These are phyloP conservation scores for Campylomormyrus numenius DNA, from an alignment of 2,113 vertebrate species.

Conservation along the genomic window DNA sequence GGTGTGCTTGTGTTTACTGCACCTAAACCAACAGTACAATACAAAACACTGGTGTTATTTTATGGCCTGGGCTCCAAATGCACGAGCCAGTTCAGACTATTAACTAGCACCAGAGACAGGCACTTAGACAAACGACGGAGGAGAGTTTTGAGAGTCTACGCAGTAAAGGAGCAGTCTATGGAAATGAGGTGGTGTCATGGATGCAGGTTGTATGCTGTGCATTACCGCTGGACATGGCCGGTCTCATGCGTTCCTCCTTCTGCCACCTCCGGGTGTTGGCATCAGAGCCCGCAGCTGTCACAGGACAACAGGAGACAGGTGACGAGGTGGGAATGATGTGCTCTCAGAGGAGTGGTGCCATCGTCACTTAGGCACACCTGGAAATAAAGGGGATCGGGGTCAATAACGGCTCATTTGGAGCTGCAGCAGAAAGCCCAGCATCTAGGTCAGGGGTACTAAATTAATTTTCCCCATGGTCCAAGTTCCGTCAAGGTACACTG, in stretches of 20 bases:
- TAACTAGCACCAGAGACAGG: not conserved
- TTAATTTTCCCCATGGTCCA: not conserved
- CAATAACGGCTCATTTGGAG: not conserved
- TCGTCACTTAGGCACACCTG: constrained; percentile 56
- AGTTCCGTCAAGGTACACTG: not conserved
- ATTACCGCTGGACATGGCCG: constrained; percentile 81
- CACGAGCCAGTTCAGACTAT: not conserved
- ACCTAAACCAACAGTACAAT: no score
- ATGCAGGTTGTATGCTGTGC: not conserved
- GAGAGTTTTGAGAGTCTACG: not conserved
- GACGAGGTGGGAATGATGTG: constrained; percentile 38
- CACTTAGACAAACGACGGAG: no score
- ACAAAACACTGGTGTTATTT: not conserved
- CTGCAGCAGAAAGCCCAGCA: not conserved
- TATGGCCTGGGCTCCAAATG: not conserved
- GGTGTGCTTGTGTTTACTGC: not conserved
- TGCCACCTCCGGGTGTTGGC: constrained; percentile 44
- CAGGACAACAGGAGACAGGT: constrained; percentile 48
- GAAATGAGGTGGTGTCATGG: not conserved
- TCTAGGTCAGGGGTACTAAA: not conserved
- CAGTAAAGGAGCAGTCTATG: not conserved
- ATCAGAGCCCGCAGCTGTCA: constrained; percentile 50
- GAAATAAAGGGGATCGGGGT: constrained; percentile 25
- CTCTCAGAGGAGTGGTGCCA: constrained; percentile 46
- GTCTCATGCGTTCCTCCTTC: constrained; percentile 47